Evolutionary conservation across 2,797 vertebrate species (phyloP).

Genomic region (Lagorchestes hirsutus): DNA sequence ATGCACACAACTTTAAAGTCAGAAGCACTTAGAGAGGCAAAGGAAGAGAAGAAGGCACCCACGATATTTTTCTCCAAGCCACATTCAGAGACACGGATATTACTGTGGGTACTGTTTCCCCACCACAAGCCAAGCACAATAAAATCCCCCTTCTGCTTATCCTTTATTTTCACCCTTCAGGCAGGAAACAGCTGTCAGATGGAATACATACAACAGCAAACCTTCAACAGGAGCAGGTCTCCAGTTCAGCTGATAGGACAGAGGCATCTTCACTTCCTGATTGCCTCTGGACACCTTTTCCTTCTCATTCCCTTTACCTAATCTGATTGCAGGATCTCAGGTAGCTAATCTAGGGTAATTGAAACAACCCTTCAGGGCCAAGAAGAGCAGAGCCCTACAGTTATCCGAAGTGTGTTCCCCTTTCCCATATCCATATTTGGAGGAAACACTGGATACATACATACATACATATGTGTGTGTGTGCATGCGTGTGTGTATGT

Average conservation of each 20-base stretch:
- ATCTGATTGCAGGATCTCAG: not conserved
- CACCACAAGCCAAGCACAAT: not conserved
- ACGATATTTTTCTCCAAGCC: not conserved
- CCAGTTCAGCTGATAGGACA: constrained; percentile 33
- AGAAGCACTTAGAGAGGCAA: not conserved
- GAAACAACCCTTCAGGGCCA: constrained; percentile 8
- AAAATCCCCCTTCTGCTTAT: not conserved
- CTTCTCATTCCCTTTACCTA: constrained; percentile 22
- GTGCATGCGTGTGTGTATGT: no score
- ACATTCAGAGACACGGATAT: constrained; percentile 24
- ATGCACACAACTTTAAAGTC: not conserved
- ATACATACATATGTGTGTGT: no score
- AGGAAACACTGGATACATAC: not conserved
- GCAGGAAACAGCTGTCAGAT: constrained; percentile 52
- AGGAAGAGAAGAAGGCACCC: not conserved
- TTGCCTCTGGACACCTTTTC: not conserved
- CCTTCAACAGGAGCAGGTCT: not conserved
- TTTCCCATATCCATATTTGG: not conserved
- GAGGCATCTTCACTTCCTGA: constrained; percentile 25
- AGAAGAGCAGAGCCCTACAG: not conserved
- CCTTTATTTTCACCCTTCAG: constrained; percentile 46
- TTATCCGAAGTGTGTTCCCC: not conserved
- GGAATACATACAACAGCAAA: not conserved
- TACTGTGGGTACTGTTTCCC: not conserved
- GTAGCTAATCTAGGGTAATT: constrained; percentile 44